These are phyloP conservation scores for human DNA, from an alignment of 2,113 vertebrate species.

Conservation along the genomic window DNA sequence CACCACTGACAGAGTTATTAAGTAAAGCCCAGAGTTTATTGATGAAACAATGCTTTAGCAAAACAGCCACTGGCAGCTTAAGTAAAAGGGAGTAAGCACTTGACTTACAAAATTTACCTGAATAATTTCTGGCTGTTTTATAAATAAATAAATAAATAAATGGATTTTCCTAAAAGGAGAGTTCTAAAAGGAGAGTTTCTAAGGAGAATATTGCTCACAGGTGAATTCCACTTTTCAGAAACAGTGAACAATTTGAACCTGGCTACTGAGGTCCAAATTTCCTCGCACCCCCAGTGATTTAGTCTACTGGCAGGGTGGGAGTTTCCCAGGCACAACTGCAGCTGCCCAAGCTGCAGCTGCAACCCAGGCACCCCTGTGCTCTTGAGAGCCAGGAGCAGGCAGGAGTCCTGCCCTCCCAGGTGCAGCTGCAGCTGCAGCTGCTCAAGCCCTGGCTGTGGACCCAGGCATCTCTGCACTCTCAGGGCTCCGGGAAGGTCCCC, in stretches of 20 bases:
- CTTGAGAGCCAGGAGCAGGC: too few relatives aligned
- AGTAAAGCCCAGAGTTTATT: not conserved
- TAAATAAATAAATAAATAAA: too few relatives aligned
- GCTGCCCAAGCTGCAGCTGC: too few relatives aligned
- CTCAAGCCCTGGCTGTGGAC: too few relatives aligned
- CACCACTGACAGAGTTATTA: not conserved
- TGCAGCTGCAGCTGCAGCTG: too few relatives aligned
- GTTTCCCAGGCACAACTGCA: too few relatives aligned
- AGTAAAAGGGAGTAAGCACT: not conserved
- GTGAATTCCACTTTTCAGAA: not conserved
- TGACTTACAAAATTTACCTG: not conserved
- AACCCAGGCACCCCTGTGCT: too few relatives aligned
- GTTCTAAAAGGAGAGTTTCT: not conserved
- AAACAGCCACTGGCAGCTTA: not conserved
- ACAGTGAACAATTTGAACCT: not conserved
- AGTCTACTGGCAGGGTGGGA: too few relatives aligned
- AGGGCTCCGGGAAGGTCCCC: too few relatives aligned
- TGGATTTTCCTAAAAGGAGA: not conserved
- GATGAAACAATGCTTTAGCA: not conserved
- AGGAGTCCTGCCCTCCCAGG: too few relatives aligned
- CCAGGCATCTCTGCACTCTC: too few relatives aligned
- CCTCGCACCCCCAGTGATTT: accelerated
- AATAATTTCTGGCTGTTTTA: not conserved
- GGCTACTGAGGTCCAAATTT: not conserved
- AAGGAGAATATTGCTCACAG: not conserved